phyloP scores from a whole-genome alignment of 2,888 invertebrate species.

The Conops quadrifasciatus region DNA sequence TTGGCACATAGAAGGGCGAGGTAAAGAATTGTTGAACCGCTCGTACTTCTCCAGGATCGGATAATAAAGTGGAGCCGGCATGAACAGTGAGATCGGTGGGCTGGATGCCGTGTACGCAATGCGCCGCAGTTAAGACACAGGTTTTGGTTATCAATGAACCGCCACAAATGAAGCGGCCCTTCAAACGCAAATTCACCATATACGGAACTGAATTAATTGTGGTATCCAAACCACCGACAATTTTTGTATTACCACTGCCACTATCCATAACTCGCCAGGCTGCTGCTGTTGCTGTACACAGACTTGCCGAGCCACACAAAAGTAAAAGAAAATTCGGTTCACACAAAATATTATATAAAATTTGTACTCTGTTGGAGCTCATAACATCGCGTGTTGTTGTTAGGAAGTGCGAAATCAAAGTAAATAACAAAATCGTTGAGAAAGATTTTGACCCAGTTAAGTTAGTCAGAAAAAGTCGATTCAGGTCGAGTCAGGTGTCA shows the following conservation, averaged over 20 bases:
- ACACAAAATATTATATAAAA: background rate
- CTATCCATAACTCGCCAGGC: background rate
- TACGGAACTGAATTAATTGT: slow-evolving; percentile 54
- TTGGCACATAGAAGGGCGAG: slow-evolving; percentile 41
- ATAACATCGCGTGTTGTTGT: background rate
- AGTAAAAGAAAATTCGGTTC: background rate
- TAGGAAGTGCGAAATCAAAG: background rate
- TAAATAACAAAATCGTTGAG: background rate
- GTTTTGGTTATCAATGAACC: slow-evolving; percentile 54
- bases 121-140: slow-evolving; percentile 59
- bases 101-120: slow-evolving; percentile 51
- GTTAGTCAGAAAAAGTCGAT: too few species aligned
- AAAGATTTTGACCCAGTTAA: too few species aligned
- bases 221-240: slow-evolving; percentile 50
- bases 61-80: slow-evolving; percentile 44
- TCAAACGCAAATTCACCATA: slow-evolving; percentile 52
- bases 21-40: slow-evolving; percentile 43
- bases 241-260: slow-evolving; percentile 14
- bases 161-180: slow-evolving; percentile 56
- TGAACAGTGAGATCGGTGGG: slow-evolving; percentile 48
- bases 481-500: too few species aligned
- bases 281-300: background rate
- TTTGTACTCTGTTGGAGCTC: background rate
- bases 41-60: slow-evolving; percentile 44
- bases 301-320: background rate